phyloP scores from a whole-genome alignment of 2,888 invertebrate genomes.

The Sericinus montela region DNA sequence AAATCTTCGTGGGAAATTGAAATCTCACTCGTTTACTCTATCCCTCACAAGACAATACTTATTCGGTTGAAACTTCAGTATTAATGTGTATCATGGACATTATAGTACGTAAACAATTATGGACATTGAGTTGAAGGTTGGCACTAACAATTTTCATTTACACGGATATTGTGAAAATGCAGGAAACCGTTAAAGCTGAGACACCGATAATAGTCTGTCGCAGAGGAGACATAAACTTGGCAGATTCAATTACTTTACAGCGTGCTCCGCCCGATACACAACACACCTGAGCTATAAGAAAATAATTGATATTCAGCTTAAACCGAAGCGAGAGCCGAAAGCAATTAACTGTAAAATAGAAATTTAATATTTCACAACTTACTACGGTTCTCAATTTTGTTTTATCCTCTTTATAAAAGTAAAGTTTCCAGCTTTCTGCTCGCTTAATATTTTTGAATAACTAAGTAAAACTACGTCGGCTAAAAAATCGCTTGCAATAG shows the following conservation, averaged over 20 bases:
- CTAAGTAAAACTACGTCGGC: too few species aligned
- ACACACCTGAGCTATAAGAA: constrained; percentile 10
- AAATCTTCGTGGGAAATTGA: too few species aligned
- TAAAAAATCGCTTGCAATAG: too few species aligned
- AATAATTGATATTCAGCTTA: constrained; percentile 6
- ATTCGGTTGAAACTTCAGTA: too few species aligned
- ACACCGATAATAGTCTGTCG: constrained; percentile 41
- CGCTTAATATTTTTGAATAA: background rate
- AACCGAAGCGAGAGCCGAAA: background rate
- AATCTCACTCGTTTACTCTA: too few species aligned
- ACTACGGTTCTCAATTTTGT: background rate
- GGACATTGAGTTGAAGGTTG: too few species aligned
- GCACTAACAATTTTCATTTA: background rate
- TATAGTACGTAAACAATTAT: too few species aligned
- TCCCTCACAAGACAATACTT: too few species aligned
- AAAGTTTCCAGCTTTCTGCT: background rate
- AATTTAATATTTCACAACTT: constrained; percentile 4
- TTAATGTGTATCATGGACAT: too few species aligned
- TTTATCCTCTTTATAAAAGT: background rate
- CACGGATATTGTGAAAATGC: background rate
- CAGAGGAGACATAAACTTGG: constrained; percentile 40
- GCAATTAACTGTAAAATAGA: constrained; percentile 10
- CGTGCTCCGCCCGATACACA: constrained; percentile 1
- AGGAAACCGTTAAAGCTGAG: constrained; percentile 20
- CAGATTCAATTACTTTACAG: constrained; percentile 52